phyloP scores from a whole-genome alignment of 2,113 vertebrate genomes.

The Pampusana beccarii region DNA sequence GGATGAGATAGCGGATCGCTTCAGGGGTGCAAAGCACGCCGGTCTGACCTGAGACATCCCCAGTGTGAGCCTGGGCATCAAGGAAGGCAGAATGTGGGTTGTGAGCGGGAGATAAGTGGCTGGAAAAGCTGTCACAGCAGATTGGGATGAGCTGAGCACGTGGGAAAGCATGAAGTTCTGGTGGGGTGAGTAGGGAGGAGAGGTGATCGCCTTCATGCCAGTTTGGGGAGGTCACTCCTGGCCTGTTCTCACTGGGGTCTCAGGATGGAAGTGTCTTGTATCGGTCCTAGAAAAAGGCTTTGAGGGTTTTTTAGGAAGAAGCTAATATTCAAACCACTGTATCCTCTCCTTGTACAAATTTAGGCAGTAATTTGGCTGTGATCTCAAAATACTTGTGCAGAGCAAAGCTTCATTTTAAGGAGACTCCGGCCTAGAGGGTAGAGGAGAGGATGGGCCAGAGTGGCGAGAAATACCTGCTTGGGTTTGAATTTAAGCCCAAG shows the following conservation, averaged over 20 bases:
- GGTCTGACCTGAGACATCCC: background rate
- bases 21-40: accelerated
- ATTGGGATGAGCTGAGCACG: background rate
- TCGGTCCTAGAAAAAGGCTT: background rate
- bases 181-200: background rate
- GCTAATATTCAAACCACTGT: background rate
- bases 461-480: accelerated
- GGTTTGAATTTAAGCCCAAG: background rate
- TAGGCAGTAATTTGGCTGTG: background rate
- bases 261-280: background rate
- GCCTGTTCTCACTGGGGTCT: background rate
- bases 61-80: accelerated
- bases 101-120: accelerated
- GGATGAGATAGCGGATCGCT: background rate
- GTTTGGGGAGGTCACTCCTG: no score
- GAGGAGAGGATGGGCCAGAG: background rate
- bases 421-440: background rate
- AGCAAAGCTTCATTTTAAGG: background rate
- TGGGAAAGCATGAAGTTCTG: background rate
- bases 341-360: background rate
- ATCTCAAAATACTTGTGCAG: background rate
- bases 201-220: accelerated
- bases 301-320: background rate
- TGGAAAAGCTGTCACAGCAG: accelerated
- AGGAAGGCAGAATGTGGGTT: background rate